Evolutionary conservation across 2,113 vertebrate genomes (phyloP).

Genomic region (Myotis brandtii): DNA sequence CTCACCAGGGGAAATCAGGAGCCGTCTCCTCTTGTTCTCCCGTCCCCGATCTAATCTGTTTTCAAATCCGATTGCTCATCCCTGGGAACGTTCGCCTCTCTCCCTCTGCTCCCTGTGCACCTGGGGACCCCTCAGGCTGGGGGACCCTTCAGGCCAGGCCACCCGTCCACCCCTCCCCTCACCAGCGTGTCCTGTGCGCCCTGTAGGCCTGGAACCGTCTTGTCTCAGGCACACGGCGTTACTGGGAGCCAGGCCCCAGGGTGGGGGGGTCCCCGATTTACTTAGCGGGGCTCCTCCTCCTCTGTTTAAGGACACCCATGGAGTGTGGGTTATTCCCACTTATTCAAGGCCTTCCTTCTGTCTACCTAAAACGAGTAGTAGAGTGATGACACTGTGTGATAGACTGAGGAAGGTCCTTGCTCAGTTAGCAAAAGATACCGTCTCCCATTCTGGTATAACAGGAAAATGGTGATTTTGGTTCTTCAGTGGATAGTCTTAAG

Average conservation of each 20-base stretch:
- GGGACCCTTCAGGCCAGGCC: no score
- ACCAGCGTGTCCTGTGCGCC: accelerated
- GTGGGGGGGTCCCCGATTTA: not conserved
- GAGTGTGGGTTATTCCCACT: not conserved
- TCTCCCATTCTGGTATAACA: not conserved
- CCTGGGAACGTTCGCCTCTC: not conserved
- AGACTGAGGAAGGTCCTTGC: not conserved
- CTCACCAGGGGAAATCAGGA: not conserved
- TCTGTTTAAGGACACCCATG: not conserved
- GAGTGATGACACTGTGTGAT: not conserved
- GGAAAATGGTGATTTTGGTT: not conserved
- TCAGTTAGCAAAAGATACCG: not conserved
- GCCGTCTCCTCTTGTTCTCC: not conserved
- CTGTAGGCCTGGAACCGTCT: not conserved
- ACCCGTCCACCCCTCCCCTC: accelerated
- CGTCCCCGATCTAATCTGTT: accelerated
- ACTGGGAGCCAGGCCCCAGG: not conserved
- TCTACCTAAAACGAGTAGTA: no score
- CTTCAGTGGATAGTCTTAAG: not conserved
- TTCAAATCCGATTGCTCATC: not conserved
- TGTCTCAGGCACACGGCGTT: accelerated
- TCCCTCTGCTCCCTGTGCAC: not conserved
- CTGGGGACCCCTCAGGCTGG: accelerated
- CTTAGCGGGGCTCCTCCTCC: not conserved
- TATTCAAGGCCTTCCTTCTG: not conserved